Conservation (phyloP, 2,113 vertebrate species). For the Eupsittula cactorum region DNA sequence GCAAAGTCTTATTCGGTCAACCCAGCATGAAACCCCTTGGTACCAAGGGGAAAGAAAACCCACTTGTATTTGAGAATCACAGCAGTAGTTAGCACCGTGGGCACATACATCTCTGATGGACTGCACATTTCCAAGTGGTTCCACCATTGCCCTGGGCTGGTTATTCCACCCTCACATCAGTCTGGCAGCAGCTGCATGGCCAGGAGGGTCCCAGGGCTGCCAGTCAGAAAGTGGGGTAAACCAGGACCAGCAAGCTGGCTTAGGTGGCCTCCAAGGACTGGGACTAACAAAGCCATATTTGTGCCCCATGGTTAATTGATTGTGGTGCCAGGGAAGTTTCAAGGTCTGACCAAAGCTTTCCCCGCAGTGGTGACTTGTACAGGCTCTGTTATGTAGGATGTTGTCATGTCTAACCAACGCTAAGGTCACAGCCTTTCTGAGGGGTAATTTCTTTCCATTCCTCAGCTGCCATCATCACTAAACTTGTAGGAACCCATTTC, state of each 20-base stretch:
- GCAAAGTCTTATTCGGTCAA: background rate
- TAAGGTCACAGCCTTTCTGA: background rate
- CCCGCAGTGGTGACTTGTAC: background rate
- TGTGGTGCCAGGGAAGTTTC: background rate
- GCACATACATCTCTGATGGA: background rate
- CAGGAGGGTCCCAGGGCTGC: background rate
- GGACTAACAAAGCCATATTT: background rate
- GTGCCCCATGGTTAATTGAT: too few species aligned
- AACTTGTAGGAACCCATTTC: background rate
- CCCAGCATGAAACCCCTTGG: slow-evolving; percentile 1
- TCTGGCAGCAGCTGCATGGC: background rate
- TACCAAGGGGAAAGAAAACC: background rate
- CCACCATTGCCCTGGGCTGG: background rate
- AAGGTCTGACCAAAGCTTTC: background rate
- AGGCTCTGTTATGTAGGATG: background rate
- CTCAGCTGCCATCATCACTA: background rate
- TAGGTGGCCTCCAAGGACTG: background rate
- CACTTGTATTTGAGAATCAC: background rate
- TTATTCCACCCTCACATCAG: background rate
- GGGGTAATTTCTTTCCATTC: background rate
- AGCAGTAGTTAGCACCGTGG: background rate
- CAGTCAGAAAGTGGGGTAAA: background rate
- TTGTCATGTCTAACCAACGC: background rate
- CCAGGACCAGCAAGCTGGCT: background rate
- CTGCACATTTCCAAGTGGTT: background rate